Base-by-base conservation (phyloP, 2,888 invertebrate species). In the Eupithecia centaureata region DNA sequence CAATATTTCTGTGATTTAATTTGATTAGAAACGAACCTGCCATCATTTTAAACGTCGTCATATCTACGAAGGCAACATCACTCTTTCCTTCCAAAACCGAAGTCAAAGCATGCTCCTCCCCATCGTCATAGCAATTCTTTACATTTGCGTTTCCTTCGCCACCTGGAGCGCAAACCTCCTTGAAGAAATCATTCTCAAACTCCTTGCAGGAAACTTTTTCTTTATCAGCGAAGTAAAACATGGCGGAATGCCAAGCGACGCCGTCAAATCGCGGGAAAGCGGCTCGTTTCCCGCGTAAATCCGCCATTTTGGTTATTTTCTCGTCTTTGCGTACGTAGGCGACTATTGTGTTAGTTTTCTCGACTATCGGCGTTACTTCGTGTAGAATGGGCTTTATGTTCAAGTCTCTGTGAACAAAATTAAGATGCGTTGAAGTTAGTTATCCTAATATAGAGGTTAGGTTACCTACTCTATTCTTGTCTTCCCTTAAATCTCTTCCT, bases 251-350 rank as follows among this genome's bases (percentile, higher is more conserved):
- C 94, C 95, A 95, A 12, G 96, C 95, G 8, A 95, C 89, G 7
- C 97, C 96, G 73, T 96, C 96, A 80, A 95, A 96, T n/a, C 94
- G 95, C 1, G 98, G 96, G 84, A 98, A 96, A 78, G 97, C 97
- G 0, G 96, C 97, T 52, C 95, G 95, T 73, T 95, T 95, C 12
- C 96, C 96, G 85, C 92, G 91, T 30, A 97, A 86, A 79, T 96
- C 96, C 59, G 91, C 85, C 72, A 97, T 93, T 15, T 86, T 94
- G 15, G 88, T 85, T 62, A 96, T 94, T 30, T 85, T 83, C 0
- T 95, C 93, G 77, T 94, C 89, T 54, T 91, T 94, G 72, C 92
- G 94, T 0, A 97, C 95, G 61, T 97, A 94, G 0, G 96, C 96
- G 0, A 95, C 95, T 0, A 96, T 94, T 27, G 95, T 91, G 81